These are phyloP conservation scores for Subacronicta megacephala DNA, from an alignment of 2,888 invertebrate genomes.

Conservation along the genomic window DNA sequence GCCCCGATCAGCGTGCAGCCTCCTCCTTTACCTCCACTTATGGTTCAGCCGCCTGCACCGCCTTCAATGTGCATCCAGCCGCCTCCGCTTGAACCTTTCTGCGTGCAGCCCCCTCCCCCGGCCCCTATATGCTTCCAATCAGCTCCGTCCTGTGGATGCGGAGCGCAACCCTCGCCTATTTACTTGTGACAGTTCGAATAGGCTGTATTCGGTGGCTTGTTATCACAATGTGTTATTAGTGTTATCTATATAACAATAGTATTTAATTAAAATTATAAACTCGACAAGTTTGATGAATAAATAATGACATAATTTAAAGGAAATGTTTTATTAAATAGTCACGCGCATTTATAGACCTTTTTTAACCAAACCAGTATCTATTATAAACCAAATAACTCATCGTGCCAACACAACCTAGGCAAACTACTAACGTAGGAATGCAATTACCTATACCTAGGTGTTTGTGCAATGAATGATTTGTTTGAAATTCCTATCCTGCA, in stretches of 20 bases:
- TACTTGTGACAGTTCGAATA: constrained; percentile 60
- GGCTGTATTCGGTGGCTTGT: constrained; percentile 41
- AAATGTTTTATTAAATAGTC: not conserved
- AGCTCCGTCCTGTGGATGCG: constrained; percentile 49
- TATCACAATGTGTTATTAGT: constrained; percentile 42
- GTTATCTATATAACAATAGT: constrained; percentile 17
- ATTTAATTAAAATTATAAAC: constrained; percentile 23
- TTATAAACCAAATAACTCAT: too few species aligned
- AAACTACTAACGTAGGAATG: too few species aligned
- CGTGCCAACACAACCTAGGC: too few species aligned
- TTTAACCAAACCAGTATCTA: too few species aligned
- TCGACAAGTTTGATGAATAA: constrained; percentile 26
- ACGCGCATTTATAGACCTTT: not conserved
- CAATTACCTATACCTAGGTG: too few species aligned
- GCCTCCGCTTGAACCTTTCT: constrained; percentile 76
- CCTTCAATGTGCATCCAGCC: constrained; percentile 75
- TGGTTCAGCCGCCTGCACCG: constrained; percentile 75
- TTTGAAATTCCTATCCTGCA: too few species aligned
- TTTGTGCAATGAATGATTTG: too few species aligned
- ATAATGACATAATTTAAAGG: constrained; percentile 11
- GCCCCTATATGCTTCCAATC: constrained; percentile 61
- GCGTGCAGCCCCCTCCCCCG: constrained; percentile 62
- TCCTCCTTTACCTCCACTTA: constrained; percentile 76
- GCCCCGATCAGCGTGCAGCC: constrained; percentile 77
- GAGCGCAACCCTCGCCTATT: constrained; percentile 51